Conservation (phyloP, 2,797 vertebrate species). For the Mormyrops boulengeri region DNA sequence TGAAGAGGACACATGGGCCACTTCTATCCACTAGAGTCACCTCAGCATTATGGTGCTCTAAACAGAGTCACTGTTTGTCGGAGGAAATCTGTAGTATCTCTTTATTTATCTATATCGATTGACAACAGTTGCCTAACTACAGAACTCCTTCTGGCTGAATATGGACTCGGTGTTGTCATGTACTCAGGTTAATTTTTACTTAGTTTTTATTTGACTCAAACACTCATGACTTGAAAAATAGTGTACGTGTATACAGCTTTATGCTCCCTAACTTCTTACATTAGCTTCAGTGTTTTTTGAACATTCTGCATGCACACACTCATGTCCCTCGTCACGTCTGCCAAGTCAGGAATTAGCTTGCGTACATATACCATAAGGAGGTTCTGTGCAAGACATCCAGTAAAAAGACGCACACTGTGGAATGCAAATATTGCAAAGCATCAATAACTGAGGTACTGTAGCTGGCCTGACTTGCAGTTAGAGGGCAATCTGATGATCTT, state of each 20-base stretch:
- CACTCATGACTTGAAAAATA: background rate
- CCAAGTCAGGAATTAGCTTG: background rate
- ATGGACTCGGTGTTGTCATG: background rate
- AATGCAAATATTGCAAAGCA: background rate
- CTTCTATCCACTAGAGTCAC: background rate
- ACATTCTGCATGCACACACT: background rate
- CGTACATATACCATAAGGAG: background rate
- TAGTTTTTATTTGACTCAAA: background rate
- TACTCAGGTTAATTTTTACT: background rate
- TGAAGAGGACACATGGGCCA: constrained; percentile 4
- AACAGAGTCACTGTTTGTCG: background rate
- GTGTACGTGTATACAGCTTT: background rate
- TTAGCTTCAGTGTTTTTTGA: background rate
- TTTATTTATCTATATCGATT: background rate
- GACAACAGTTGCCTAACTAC: background rate
- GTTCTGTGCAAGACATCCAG: background rate
- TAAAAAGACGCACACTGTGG: background rate
- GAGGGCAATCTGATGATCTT: background rate
- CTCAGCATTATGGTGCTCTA: constrained; percentile 1
- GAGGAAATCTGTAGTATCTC: background rate
- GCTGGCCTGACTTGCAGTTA: background rate
- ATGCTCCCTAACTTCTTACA: background rate
- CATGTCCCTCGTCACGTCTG: background rate
- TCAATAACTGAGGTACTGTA: background rate
- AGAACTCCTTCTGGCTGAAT: background rate